Percentiles rank a stretch among this genome's conserved stretches.
These are phyloP conservation scores for Martes martes DNA, from an alignment of 2,113 vertebrate species.

Conservation along the genomic window DNA sequence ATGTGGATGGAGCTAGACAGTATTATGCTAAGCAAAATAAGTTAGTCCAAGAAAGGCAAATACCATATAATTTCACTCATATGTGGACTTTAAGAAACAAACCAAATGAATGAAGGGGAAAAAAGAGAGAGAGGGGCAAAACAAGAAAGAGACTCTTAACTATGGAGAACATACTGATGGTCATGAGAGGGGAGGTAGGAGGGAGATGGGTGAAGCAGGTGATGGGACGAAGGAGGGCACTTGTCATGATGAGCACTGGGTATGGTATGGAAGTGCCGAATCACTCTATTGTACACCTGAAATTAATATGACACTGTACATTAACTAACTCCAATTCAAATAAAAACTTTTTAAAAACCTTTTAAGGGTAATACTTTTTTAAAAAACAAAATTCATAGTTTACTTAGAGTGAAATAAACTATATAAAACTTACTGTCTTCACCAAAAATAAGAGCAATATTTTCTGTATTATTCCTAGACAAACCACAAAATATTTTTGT, in stretches of 20 bases:
- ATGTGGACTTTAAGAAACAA: background rate
- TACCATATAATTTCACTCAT: too few species aligned
- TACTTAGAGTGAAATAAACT: slow-evolving; percentile 73
- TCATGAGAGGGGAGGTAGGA: background rate
- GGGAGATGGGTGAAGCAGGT: background rate
- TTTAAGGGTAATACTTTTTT: slow-evolving; percentile 46
- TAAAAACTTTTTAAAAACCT: background rate
- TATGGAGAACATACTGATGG: background rate
- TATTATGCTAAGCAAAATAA: too few species aligned
- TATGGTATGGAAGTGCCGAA: background rate
- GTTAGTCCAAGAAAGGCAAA: too few species aligned
- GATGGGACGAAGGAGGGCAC: background rate
- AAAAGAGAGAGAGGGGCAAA: background rate
- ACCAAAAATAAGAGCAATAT: slow-evolving; percentile 76
- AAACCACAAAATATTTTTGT: slow-evolving; percentile 50
- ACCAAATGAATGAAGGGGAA: background rate
- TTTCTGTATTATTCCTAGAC: slow-evolving; percentile 44
- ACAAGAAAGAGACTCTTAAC: background rate
- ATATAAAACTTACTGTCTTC: slow-evolving; percentile 69
- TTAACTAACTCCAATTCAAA: background rate
- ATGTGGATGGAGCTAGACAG: too few species aligned
- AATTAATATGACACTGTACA: background rate
- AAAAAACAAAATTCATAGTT: background rate
- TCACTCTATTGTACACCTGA: background rate
- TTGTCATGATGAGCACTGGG: background rate